Conservation (phyloP, 2,888 invertebrate genomes). For the Papilio protenor region DNA sequence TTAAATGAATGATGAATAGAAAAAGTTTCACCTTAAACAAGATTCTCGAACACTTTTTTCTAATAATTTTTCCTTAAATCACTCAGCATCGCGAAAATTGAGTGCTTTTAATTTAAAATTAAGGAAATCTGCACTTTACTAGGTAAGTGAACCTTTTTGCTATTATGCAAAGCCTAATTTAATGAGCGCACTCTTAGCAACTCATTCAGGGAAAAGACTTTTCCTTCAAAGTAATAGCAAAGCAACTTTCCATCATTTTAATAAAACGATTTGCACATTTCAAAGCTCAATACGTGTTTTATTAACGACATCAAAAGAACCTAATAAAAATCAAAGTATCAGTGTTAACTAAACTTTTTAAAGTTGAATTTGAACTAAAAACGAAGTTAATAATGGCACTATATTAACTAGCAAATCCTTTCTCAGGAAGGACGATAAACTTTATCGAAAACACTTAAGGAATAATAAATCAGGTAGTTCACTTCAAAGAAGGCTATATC, state of each 20-base stretch:
- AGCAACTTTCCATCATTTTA: background rate
- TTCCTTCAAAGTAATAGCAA: slow-evolving; percentile 14
- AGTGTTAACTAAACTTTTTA: background rate
- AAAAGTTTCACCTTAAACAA: background rate
- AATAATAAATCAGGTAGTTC: slow-evolving; percentile 35
- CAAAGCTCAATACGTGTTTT: background rate
- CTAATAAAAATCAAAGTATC: background rate
- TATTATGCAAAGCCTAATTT: slow-evolving; percentile 79
- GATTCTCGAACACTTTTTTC: background rate
- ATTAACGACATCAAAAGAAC: no score
- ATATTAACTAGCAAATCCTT: background rate
- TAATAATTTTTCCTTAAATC: slow-evolving; percentile 47
- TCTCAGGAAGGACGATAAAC: background rate
- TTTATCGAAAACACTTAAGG: slow-evolving; percentile 32
- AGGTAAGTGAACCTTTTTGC: slow-evolving; percentile 63
- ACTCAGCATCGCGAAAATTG: slow-evolving; percentile 65
- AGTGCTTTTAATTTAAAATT: slow-evolving; percentile 75
- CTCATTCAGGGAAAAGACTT: slow-evolving; percentile 12
- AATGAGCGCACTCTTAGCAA: slow-evolving; percentile 62
- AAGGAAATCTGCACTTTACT: slow-evolving; percentile 68
- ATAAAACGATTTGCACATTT: background rate
- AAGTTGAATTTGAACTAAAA: background rate
- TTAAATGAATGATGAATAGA: background rate
- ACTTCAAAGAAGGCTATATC: slow-evolving; percentile 34
- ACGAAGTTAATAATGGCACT: background rate